Base-by-base conservation (phyloP, 2,888 invertebrate genomes). In the Dolichomitus sp. region DNA sequence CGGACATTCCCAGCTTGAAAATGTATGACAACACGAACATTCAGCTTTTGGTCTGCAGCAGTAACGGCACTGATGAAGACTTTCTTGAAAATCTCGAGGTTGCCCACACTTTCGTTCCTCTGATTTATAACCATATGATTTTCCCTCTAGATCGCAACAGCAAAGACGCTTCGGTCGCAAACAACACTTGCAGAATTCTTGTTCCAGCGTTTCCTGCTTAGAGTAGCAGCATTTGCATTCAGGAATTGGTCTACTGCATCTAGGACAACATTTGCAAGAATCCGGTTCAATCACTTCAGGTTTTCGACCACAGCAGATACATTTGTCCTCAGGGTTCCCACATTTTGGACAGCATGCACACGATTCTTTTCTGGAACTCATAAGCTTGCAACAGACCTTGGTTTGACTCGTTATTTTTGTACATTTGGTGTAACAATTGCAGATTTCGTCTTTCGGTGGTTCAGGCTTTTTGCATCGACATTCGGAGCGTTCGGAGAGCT, bases 21-120 rank as follows among this genome's bases (percentile, higher is more conserved):
- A 52, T 45, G 52, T 68, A 52, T 19, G 76, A 4, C 57, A 63
- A 30, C 68, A 81, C 5, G 50, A 50, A 65, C 85, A 87, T 0
- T 87, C 82, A 48, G 75, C 66, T 19, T 65, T 82, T 0, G 80
- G 52, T 17, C 66, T 74, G 54, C 66, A 81, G 40, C 85, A 85
- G 19, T 59, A 61, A 3, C 9, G 11, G 45, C 86, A 81, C 7
- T 45, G 42, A 1, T 17, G 50, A 37, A 7, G 33, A 40, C 54
- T 48, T 42, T 52, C 52, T 59, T 52, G 14, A 23, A 61, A 9
- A 33, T 61, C 50, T 9, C 37, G 19, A n/a, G 27, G 9, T 12
- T 12, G 37, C 2, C 12, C 40, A 59, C 50, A 68, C 30, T 50
- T 70, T 40, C 4, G 14, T 1, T 37, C 11, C 52, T n/a, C 33